phyloP scores from a whole-genome alignment of 2,888 invertebrate genomes.

The Hyalella azteca region DNA sequence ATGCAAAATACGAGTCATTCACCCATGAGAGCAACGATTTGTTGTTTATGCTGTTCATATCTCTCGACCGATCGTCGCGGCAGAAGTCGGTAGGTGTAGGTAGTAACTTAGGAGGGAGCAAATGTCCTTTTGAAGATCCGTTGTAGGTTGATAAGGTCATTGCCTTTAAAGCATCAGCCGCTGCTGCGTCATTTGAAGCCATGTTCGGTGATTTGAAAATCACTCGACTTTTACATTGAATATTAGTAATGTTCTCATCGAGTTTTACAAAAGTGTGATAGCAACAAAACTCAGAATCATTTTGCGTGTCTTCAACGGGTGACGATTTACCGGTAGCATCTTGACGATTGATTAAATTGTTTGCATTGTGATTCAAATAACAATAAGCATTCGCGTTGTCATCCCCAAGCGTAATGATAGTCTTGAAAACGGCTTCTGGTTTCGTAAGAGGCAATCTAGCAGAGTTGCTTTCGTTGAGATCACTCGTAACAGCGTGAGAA shows the following conservation, averaged over 20 bases:
- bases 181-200: not conserved
- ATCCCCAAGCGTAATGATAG: conserved; percentile 2
- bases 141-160: conserved; percentile 4
- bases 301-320: too few species aligned
- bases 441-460: not conserved
- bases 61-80: not conserved
- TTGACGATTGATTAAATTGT: too few species aligned
- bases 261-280: not conserved
- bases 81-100: not conserved
- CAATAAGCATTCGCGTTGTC: not conserved
- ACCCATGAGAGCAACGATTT: conserved; percentile 6
- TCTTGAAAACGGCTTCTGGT: conserved; percentile 2
- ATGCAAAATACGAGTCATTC: not conserved
- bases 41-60: not conserved
- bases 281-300: not conserved
- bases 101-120: not conserved
- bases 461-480: not conserved
- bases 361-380: too few species aligned
- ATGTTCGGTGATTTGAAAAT: not conserved
- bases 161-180: not conserved
- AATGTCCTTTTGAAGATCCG: not conserved
- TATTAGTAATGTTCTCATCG: not conserved
- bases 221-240: not conserved
- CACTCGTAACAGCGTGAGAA: not conserved
- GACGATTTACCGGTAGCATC: too few species aligned